Evolutionary conservation across 2,888 invertebrate species (phyloP), one percentile per base, ranked within the genome.

Genomic region (Allolobophora icterica): DNA sequence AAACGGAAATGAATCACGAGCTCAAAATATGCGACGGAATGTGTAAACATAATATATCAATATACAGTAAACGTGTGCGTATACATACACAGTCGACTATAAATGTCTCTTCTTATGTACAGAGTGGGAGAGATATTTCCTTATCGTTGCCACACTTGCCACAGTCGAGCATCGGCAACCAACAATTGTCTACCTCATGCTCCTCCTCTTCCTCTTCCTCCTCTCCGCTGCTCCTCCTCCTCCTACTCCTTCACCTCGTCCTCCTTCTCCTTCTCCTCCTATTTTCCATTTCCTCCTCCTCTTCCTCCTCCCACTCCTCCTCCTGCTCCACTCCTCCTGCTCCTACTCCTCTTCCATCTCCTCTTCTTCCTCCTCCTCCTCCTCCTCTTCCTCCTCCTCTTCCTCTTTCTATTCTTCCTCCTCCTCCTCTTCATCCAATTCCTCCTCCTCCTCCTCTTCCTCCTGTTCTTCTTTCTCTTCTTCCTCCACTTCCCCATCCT

Each of bases 401-500:
- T 91, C 40, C 40, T 40, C 40, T 17, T 45, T 17, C 45, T 45
- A 6, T 17, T 45, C 45, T 17, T 13, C 17, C 13, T 17, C 13
- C 40, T 13, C 5, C 40, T 40, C 8, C 40, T 40, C 40, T 13
- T 13, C 40, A 8, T 40, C 13, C 40, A 40, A 5, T 40, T 13
- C 13, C 42, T 42, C 15, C 42, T 42, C 42, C 15, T 42, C 89
- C 11, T n/a, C 89, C 0, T 71, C 89, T 15, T n/a, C 52, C 34
- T 90, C 89, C 11, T 89, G 5, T 11, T 89, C 91, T 34, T 89
- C 91, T 11, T 58, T 71, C 35, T 58, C 89, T 33, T 38, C 91
- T 13, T 89, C 90, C 33, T n/a, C 89, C n/a, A 21, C 34, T 4
- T 21, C 40, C 17, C 19, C 90, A 13, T 38, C 90, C 40, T 30